Evolutionary conservation across 2,797 vertebrate species (phyloP).

Genomic region (Apodemus agrarius): DNA sequence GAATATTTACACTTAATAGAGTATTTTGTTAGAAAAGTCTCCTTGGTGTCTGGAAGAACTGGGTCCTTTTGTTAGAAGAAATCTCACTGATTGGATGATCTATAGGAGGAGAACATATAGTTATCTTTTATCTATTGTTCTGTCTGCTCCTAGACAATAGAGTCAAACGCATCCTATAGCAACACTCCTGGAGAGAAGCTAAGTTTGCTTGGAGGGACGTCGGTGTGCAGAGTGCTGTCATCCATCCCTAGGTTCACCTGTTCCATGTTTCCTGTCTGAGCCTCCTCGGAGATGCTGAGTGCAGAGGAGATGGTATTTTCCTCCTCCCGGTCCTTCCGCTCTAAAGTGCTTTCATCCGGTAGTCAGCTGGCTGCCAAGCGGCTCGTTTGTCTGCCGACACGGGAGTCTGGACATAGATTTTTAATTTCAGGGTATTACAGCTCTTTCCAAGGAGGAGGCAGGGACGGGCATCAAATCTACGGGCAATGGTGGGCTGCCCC

Average conservation of each 20-base stretch:
- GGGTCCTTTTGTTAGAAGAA: not conserved
- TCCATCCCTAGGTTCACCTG: not conserved
- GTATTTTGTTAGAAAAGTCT: conserved; percentile 38
- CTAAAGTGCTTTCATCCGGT: conserved; percentile 50
- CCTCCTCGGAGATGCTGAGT: not conserved
- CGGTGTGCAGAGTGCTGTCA: not conserved
- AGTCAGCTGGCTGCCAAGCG: conserved; percentile 23
- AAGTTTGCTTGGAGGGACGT: not conserved
- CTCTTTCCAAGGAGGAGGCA: conserved; percentile 7
- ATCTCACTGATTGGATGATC: not conserved
- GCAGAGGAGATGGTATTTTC: not conserved
- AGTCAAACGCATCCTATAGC: not conserved
- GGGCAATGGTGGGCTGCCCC: not conserved
- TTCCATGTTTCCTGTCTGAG: not conserved
- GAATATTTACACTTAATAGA: not conserved
- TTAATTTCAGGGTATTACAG: conserved; percentile 26
- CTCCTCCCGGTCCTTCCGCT: not conserved
- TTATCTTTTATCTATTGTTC: not conserved
- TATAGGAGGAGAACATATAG: not conserved
- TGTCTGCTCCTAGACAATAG: conserved; percentile 15
- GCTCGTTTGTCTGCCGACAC: conserved; percentile 17
- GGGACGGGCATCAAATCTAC: not conserved
- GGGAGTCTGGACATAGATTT: conserved; percentile 47
- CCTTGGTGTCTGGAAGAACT: not conserved
- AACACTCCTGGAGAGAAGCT: not conserved